Percentiles rank a stretch among this genome's conserved stretches.
phyloP scores from a whole-genome alignment of 2,113 vertebrate genomes.

The Amphiprion percula region DNA sequence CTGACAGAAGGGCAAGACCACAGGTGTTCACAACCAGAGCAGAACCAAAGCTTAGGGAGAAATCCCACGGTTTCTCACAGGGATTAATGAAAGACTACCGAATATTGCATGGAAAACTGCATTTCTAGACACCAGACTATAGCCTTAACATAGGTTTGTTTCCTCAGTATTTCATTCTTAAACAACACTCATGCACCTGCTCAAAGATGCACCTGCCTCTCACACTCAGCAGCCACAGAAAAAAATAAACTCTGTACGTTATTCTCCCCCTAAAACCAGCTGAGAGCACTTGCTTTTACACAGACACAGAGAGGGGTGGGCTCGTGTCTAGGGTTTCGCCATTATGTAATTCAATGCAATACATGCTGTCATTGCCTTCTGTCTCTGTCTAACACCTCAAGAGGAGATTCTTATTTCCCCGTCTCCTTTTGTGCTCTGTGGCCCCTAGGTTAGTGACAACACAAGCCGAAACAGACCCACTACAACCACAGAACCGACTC shows the following conservation, averaged over 20 bases:
- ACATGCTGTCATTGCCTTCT: conserved; percentile 63
- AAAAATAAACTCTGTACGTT: conserved; percentile 8
- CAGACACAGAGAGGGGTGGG: conserved; percentile 26
- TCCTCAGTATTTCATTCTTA: not conserved
- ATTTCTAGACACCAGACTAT: not conserved
- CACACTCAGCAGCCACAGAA: not conserved
- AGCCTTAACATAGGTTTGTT: too few species aligned
- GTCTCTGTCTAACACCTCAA: conserved; percentile 64
- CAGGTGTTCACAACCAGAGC: conserved; percentile 27
- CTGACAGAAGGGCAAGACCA: conserved; percentile 54
- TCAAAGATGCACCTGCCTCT: conserved; percentile 60
- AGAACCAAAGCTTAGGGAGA: not conserved
- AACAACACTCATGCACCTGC: conserved; percentile 47
- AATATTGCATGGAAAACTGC: not conserved
- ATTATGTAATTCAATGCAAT: conserved; percentile 78
- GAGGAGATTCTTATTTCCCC: conserved; percentile 69
- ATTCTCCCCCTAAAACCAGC: conserved; percentile 41
- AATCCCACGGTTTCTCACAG: conserved; percentile 10
- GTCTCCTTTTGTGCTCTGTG: conserved; percentile 66
- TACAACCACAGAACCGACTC: conserved; percentile 13
- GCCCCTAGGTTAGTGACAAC: conserved; percentile 74
- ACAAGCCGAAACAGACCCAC: conserved; percentile 53
- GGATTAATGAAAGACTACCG: conserved; percentile 16
- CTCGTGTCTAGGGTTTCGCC: conserved; percentile 67
- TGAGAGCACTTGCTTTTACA: conserved; percentile 33